Conservation (phyloP, 2,888 invertebrate genomes). For the Cheilosia vernalis region DNA sequence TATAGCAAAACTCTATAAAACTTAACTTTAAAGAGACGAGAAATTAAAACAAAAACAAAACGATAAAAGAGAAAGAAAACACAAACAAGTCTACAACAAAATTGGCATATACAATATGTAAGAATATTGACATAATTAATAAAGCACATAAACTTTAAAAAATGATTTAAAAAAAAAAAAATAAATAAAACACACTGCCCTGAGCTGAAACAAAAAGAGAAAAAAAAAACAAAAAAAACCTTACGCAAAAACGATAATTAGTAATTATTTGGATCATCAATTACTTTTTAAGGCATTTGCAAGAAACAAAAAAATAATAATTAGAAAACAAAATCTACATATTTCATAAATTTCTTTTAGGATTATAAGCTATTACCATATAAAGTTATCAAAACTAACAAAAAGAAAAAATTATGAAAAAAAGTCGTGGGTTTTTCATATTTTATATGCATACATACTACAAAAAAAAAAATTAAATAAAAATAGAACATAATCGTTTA, state of each 20-base stretch:
- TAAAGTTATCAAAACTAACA: constrained; percentile 56
- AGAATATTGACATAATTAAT: constrained; percentile 20
- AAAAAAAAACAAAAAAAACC: constrained; percentile 40
- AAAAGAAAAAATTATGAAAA: constrained; percentile 35
- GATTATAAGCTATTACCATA: constrained; percentile 65
- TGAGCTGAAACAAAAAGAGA: constrained; percentile 40
- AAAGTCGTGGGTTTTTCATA: constrained; percentile 74
- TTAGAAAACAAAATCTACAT: constrained; percentile 28
- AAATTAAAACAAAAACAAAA: background rate
- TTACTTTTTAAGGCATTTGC: constrained; percentile 54
- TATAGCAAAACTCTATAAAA: background rate
- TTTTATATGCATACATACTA: constrained; percentile 60
- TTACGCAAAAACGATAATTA: constrained; percentile 42
- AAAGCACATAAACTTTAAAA: constrained; percentile 32
- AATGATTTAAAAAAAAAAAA: constrained; percentile 6
- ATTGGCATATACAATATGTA: constrained; percentile 43
- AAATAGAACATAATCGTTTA: constrained; percentile 59
- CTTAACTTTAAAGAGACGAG: constrained; percentile 1
- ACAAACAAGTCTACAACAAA: constrained; percentile 37
- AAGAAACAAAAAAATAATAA: constrained; percentile 4
- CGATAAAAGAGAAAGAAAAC: constrained; percentile 17
- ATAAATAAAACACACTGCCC: constrained; percentile 62
- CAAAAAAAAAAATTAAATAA: constrained; percentile 48
- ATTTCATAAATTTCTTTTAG: constrained; percentile 69
- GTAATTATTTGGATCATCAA: constrained; percentile 60